Percentiles rank a stretch among this genome's conserved stretches.
These are phyloP conservation scores for Cheilosia impressa DNA, from an alignment of 2,888 invertebrate species.

Conservation along the genomic window DNA sequence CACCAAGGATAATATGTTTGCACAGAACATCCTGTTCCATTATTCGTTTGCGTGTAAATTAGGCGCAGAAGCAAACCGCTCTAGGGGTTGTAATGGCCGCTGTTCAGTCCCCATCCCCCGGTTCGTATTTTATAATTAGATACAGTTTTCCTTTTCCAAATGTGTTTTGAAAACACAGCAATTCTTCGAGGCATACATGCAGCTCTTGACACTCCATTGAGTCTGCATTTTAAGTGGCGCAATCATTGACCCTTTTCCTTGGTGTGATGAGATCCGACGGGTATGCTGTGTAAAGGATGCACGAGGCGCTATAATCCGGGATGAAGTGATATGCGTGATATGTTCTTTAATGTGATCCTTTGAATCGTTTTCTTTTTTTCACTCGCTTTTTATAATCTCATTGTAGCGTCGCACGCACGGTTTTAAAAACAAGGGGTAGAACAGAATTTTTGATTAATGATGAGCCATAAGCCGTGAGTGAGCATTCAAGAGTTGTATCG, in stretches of 20 bases:
- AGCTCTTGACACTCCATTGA: slow-evolving; percentile 74
- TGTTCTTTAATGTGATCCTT: slow-evolving; percentile 19
- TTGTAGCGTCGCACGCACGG: slow-evolving; percentile 58
- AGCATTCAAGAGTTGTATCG: slow-evolving; percentile 20
- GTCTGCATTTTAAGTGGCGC: slow-evolving; percentile 71
- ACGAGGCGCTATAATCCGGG: slow-evolving; percentile 60
- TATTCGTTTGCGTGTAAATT: slow-evolving; percentile 75
- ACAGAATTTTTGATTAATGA: slow-evolving; percentile 68
- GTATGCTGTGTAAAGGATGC: slow-evolving; percentile 44
- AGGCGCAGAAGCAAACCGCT: slow-evolving; percentile 75
- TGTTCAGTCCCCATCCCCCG: slow-evolving; percentile 28
- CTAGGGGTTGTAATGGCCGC: slow-evolving; percentile 63
- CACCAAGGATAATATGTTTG: slow-evolving; percentile 75
- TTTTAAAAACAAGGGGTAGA: slow-evolving; percentile 8
- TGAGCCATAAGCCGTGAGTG: slow-evolving; percentile 41
- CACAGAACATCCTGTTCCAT: slow-evolving; percentile 64
- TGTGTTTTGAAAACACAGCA: slow-evolving; percentile 70
- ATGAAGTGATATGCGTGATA: slow-evolving; percentile 56
- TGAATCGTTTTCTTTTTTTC: slow-evolving; percentile 28
- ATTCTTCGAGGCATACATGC: slow-evolving; percentile 41
- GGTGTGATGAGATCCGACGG: slow-evolving; percentile 30
- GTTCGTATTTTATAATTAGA: slow-evolving; percentile 73
- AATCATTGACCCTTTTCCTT: slow-evolving; percentile 70
- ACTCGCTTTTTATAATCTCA: slow-evolving; percentile 10
- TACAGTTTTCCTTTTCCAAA: slow-evolving; percentile 69